Percentiles rank a stretch among this genome's conserved stretches.
Conservation (phyloP, 2,888 invertebrate genomes). For the Harpalus rufipes region DNA sequence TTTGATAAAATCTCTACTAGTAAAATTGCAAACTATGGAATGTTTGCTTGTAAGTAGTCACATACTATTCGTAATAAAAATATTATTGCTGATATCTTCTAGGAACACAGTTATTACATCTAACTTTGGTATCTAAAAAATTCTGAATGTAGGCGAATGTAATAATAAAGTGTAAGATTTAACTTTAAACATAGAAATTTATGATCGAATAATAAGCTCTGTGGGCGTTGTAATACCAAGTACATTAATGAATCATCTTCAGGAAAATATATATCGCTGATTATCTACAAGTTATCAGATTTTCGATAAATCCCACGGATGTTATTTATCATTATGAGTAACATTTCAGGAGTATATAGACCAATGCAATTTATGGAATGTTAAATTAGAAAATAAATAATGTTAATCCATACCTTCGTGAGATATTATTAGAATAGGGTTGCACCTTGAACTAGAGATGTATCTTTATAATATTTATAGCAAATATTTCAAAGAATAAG, state of each 20-base stretch:
- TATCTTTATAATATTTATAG: no score
- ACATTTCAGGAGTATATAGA: not conserved
- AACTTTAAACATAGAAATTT: not conserved
- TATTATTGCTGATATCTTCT: not conserved
- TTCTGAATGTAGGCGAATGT: not conserved
- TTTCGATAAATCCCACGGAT: constrained; percentile 2
- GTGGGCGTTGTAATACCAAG: not conserved
- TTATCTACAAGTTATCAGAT: not conserved
- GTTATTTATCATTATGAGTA: constrained; percentile 1
- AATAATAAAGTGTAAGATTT: constrained; percentile 4
- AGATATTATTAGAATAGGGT: not conserved
- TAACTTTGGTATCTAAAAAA: not conserved
- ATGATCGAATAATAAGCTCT: not conserved
- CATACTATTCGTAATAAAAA: no score
- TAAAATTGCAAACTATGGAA: no score
- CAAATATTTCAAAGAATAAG: no score
- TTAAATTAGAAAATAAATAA: not conserved
- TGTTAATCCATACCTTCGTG: not conserved
- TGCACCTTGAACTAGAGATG: no score
- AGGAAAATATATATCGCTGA: not conserved
- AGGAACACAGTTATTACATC: not conserved
- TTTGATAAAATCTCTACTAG: no score
- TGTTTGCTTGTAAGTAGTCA: no score
- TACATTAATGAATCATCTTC: not conserved
- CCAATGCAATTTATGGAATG: not conserved